Percentiles rank a stretch among this genome's conserved stretches.
Evolutionary conservation across 1,140 invertebrate genomes (phyloP).

Genomic region (Sinella curviseta): DNA sequence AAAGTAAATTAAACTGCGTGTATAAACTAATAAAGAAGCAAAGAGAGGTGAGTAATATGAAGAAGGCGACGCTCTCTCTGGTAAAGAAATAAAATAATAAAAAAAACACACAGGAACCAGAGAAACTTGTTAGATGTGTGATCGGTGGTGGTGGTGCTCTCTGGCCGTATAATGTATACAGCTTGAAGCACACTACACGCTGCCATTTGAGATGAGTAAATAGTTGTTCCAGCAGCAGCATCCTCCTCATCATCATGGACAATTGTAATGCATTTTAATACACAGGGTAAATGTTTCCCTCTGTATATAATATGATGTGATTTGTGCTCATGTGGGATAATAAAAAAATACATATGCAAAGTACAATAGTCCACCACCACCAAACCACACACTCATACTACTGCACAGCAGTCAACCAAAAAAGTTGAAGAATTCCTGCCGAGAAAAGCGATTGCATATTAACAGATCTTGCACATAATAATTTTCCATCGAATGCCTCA

Average conservation of each 20-base stretch:
- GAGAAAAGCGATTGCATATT: slow-evolving; percentile 44
- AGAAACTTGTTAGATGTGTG: slow-evolving; percentile 8
- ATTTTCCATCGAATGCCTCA: slow-evolving; percentile 45
- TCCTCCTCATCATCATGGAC: not conserved
- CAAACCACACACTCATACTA: not conserved
- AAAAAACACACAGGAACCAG: slow-evolving; percentile 14
- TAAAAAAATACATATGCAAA: not conserved
- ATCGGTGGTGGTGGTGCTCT: no score
- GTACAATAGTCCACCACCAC: not conserved
- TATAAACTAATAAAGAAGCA: not conserved
- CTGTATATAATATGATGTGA: not conserved
- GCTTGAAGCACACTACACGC: no score
- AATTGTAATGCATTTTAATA: not conserved
- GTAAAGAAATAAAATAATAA: not conserved
- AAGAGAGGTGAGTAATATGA: not conserved
- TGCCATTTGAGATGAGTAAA: no score
- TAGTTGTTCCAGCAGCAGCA: not conserved
- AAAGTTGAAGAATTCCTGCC: slow-evolving; percentile 32
- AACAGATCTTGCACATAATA: slow-evolving; percentile 46
- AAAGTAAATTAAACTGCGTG: slow-evolving; percentile 22
- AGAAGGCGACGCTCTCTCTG: no score
- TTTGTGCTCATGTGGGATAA: not conserved
- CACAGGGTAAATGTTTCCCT: not conserved
- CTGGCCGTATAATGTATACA: no score
- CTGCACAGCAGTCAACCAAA: not conserved